Conservation (phyloP, 2,113 vertebrate genomes). For the Sceloporus undulatus region DNA sequence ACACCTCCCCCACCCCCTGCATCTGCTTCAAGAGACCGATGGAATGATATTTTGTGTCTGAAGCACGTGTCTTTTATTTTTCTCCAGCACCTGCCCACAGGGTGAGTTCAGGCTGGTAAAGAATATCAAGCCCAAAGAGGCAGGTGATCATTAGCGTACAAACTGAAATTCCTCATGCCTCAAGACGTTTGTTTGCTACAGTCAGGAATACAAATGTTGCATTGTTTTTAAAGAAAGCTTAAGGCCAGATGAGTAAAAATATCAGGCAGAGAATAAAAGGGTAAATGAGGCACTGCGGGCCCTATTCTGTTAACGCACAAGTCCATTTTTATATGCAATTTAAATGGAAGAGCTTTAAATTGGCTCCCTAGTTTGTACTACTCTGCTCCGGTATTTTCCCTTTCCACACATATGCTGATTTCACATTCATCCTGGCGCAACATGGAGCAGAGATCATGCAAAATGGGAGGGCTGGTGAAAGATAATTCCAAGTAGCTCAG, state of each 20-base stretch:
- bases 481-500: slow-evolving; percentile 49
- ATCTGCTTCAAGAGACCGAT: background rate
- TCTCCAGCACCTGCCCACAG: background rate
- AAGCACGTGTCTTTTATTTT: background rate
- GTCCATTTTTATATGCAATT: slow-evolving; percentile 58
- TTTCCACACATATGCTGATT: slow-evolving; percentile 61
- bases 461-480: slow-evolving; percentile 53
- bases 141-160: slow-evolving; percentile 27
- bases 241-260: slow-evolving; percentile 42
- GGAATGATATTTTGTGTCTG: background rate
- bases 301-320: slow-evolving; percentile 52
- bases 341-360: slow-evolving; percentile 69
- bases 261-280: slow-evolving; percentile 34
- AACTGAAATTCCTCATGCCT: slow-evolving; percentile 19
- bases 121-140: slow-evolving; percentile 28
- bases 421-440: slow-evolving; percentile 54
- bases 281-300: slow-evolving; percentile 49
- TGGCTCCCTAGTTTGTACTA: slow-evolving; percentile 60
- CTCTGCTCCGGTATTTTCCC: slow-evolving; percentile 52
- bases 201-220: slow-evolving; percentile 38
- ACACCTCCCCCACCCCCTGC: background rate
- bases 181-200: slow-evolving; percentile 37
- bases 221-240: slow-evolving; percentile 46
- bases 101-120: slow-evolving; percentile 12
- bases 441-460: slow-evolving; percentile 55